Evolutionary conservation across 2,113 vertebrate genomes (phyloP).

Genomic region (Nothocercus nigrocapillus): DNA sequence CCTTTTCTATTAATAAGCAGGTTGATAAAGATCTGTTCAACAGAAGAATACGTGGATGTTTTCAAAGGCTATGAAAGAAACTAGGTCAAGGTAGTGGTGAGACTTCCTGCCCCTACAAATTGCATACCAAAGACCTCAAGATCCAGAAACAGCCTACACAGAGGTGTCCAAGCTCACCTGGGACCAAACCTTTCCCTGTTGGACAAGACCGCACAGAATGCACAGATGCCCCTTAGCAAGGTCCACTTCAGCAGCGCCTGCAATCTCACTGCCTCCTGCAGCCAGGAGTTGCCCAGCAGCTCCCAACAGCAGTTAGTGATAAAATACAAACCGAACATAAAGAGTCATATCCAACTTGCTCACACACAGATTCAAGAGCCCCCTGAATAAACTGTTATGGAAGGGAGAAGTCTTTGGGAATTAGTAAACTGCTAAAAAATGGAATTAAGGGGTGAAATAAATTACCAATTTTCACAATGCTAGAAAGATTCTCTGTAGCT

Average conservation of each 20-base stretch:
- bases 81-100: background rate
- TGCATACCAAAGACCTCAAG: background rate
- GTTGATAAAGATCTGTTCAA: background rate
- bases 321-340: background rate
- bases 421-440: background rate
- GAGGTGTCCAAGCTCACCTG: background rate
- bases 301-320: background rate
- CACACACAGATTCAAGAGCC: background rate
- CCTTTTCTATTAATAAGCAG: background rate
- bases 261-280: background rate
- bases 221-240: background rate
- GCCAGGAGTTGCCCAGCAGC: background rate
- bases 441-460: background rate
- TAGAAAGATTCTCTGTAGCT: background rate
- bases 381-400: background rate
- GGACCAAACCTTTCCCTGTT: background rate
- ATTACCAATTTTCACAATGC: background rate
- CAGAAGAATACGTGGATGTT: background rate
- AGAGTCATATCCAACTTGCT: background rate
- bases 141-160: background rate
- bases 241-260: background rate
- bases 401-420: background rate
- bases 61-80: background rate
- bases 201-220: background rate
- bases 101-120: background rate